Percentiles rank a stretch among this genome's conserved stretches.
These are phyloP conservation scores for Eubasilissa splendida DNA, from an alignment of 2,888 invertebrate genomes.

Conservation along the genomic window DNA sequence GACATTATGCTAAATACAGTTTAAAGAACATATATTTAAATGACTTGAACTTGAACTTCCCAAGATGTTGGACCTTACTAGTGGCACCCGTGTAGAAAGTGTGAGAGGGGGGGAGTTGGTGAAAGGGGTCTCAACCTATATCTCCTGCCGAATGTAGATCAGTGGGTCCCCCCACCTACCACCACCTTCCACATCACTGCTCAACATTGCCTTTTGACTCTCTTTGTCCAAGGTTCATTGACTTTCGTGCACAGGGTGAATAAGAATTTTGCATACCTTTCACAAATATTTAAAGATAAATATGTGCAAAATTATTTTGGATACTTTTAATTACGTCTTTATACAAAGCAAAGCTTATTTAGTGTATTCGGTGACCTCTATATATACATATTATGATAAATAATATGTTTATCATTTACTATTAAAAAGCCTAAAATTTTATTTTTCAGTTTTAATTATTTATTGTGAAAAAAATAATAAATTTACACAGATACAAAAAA, in stretches of 20 bases:
- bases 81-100: slow-evolving; percentile 39
- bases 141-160: slow-evolving; percentile 71
- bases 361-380: no score
- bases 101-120: slow-evolving; percentile 43
- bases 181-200: not conserved
- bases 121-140: slow-evolving; percentile 50
- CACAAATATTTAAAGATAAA: no score
- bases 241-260: slow-evolving; percentile 30
- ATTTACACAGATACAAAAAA: no score
- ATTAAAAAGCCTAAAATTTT: no score
- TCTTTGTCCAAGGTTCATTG: slow-evolving; percentile 50
- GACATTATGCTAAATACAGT: not conserved
- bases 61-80: not conserved
- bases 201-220: slow-evolving; percentile 34
- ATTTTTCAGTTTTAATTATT: no score
- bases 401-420: no score
- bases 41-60: slow-evolving; percentile 23
- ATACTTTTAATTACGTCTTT: no score
- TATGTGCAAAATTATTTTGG: no score
- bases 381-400: no score
- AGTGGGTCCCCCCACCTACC: slow-evolving; percentile 68
- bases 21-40: not conserved
- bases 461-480: no score
- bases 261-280: not conserved
- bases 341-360: no score